Evolutionary conservation across 1,140 invertebrate species (phyloP), one percentile per base, ranked within the genome.

Genomic region (Oscheius sp.): DNA sequence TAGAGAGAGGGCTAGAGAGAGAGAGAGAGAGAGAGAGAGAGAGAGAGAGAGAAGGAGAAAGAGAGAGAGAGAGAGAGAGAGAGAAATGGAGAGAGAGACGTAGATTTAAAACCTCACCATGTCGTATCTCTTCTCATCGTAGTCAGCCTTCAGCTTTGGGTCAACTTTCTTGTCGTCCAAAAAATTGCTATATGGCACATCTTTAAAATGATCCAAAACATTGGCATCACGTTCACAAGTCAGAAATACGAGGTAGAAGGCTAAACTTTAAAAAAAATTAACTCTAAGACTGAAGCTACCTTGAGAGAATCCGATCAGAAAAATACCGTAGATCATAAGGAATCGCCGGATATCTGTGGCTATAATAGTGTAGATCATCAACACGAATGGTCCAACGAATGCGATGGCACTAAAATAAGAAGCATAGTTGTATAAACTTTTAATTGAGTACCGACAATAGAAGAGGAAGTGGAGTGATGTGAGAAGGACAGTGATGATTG

Each of bases 351-450:
- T 86, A 87, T 99, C 95, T 73, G 93, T 93, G 88, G 92, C 91
- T 26, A 99, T 91, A 93, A 99, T 99, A 77, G 93, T 90, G 86
- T 99, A 97, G 77, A 98, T 95, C 95, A 98, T 99, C 63, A 97
- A 93, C 3, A 99, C 95, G 89, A 98, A 97, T 4, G 95, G 95
- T 1, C 95, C 95, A 0, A 98, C 93, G 0, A 94, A 95, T 84
- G 95, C 95, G 84, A 98, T 95, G 29, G 95, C 95, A 82, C 94
- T 93, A 84, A 71, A 88, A 87, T 82, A 68, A 78, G 52, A 36
- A 68, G 7, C 55, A 18, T 13, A 15, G 20, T 13, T 59, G 42
- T 18, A 45, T 18, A 23, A 45, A 45, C 23, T 45, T 45, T 45
- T 45, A 45, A 45, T 15, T 74, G 52, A 74, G 81, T 84, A 93